Conservation (phyloP, 2,113 vertebrate species). For the Miniopterus natalensis region DNA sequence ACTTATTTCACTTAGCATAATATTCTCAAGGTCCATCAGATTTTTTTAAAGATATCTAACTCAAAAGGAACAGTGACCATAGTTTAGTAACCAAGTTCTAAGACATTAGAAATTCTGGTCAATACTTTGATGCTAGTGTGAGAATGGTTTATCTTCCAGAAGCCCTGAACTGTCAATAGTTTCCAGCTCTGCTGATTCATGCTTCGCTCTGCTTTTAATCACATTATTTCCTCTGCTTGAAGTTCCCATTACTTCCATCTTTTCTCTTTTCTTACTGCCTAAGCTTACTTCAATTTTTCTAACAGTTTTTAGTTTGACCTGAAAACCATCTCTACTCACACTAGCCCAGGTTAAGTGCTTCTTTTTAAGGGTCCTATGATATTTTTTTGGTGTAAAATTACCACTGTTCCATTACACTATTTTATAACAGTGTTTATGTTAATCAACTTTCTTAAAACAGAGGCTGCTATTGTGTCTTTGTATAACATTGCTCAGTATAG, state of each 20-base stretch:
- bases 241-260: background rate
- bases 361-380: background rate
- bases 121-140: background rate
- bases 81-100: background rate
- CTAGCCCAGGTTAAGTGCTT: background rate
- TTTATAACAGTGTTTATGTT: background rate
- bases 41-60: background rate
- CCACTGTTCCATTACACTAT: background rate
- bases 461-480: background rate
- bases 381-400: background rate
- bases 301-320: background rate
- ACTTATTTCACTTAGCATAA: no score
- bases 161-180: background rate
- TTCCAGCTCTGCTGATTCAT: background rate
- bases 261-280: background rate
- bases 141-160: background rate
- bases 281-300: background rate
- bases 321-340: background rate
- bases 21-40: no score
- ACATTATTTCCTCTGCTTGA: background rate
- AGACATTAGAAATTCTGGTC: background rate
- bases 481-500: background rate
- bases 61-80: conserved; percentile 16
- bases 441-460: conserved; percentile 19
- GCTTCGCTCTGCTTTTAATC: background rate